phyloP scores from a whole-genome alignment of 2,888 invertebrate genomes.

The Metallyticus violacea region DNA sequence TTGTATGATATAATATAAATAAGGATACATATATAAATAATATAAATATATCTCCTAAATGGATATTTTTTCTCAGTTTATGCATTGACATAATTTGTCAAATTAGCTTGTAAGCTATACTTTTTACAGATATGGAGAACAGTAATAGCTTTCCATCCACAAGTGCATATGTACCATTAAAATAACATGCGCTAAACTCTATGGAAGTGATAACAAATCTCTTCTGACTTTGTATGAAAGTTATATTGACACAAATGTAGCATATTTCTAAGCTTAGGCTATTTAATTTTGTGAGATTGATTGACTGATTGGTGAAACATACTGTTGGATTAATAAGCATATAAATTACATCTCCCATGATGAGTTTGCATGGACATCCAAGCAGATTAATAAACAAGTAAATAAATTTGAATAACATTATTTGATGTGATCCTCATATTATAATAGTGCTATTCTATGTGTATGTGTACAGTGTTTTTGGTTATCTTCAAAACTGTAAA shows the following conservation, averaged over 20 bases:
- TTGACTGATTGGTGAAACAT: neutral
- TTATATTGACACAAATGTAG: neutral
- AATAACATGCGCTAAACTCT: neutral
- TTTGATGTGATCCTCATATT: too few species aligned
- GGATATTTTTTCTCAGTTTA: too few species aligned
- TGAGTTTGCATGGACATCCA: neutral
- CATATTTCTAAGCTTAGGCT: neutral
- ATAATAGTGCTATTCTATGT: neutral
- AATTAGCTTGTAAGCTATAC: too few species aligned
- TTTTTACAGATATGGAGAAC: too few species aligned
- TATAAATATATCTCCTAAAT: too few species aligned
- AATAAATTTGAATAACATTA: neutral
- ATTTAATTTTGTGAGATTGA: neutral
- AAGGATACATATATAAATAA: too few species aligned
- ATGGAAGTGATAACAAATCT: neutral
- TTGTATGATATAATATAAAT: too few species aligned
- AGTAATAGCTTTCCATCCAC: too few species aligned
- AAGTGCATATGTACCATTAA: neutral
- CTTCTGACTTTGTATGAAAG: neutral
- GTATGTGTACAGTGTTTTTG: neutral
- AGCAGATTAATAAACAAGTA: neutral
- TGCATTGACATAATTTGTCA: too few species aligned
- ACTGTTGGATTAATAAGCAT: neutral
- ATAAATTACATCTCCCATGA: neutral
- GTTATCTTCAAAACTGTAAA: neutral